phyloP scores from a whole-genome alignment of 2,113 vertebrate genomes.

The Prolemur simus region DNA sequence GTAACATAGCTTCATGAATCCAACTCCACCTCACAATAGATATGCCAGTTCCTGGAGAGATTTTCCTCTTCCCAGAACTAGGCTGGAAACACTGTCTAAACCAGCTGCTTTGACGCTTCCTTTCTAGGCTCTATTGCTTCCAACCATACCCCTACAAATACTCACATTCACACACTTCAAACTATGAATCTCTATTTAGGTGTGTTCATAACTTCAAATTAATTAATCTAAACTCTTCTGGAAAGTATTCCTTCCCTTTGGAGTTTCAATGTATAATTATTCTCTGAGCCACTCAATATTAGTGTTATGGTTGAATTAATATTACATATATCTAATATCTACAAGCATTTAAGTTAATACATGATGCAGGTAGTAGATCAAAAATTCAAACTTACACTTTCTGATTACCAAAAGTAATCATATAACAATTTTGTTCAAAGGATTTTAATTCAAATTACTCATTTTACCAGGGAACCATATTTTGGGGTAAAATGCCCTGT shows the following conservation, averaged over 20 bases:
- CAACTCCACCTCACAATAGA: neutral
- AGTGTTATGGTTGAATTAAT: neutral
- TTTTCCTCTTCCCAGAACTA: neutral
- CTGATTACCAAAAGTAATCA: neutral
- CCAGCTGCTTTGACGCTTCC: neutral
- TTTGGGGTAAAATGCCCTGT: no score
- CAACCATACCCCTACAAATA: fast-evolving
- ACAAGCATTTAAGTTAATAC: neutral
- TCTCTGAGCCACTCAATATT: neutral
- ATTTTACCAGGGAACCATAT: no score
- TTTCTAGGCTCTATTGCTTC: neutral
- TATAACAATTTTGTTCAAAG: neutral
- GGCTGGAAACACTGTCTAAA: neutral
- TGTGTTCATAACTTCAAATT: neutral
- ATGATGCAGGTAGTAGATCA: neutral
- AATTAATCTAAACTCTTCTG: neutral
- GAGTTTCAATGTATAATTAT: neutral
- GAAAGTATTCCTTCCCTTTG: neutral
- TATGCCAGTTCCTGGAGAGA: neutral
- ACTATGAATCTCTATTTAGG: neutral
- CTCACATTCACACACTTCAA: neutral
- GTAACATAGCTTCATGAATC: neutral
- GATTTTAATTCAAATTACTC: no score
- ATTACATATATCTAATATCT: neutral
- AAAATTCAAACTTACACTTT: neutral